Percentiles rank a stretch among this genome's conserved stretches.
Conservation (phyloP, 2,888 invertebrate genomes). For the Miltochrista miniata region DNA sequence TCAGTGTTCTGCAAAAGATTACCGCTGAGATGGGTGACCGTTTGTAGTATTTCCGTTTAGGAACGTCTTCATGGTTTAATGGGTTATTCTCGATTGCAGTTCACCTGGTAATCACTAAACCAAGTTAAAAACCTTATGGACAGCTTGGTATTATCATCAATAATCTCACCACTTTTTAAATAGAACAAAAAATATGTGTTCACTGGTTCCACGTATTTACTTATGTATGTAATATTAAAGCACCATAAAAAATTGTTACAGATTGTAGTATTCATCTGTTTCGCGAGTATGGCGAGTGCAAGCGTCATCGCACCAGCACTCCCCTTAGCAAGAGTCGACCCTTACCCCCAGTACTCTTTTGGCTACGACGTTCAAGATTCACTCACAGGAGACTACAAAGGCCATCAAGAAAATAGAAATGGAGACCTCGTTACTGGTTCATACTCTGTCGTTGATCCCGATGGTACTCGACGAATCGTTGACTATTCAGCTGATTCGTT, state of each 20-base stretch:
- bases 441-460: conserved; percentile 81
- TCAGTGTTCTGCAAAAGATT: too few relatives aligned
- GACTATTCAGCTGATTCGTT: conserved; percentile 82
- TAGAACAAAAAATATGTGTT: too few relatives aligned
- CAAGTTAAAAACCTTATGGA: too few relatives aligned
- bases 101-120: too few relatives aligned
- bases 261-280: conserved; percentile 80
- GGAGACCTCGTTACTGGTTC: conserved; percentile 84
- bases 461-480: conserved; percentile 82
- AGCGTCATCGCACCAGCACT: conserved; percentile 65
- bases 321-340: conserved; percentile 65
- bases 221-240: too few relatives aligned
- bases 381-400: conserved; percentile 84
- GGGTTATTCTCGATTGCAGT: too few relatives aligned
- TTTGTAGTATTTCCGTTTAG: too few relatives aligned
- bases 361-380: conserved; percentile 84
- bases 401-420: conserved; percentile 81
- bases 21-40: too few relatives aligned
- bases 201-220: too few relatives aligned
- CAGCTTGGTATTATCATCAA: too few relatives aligned
- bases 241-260: conserved; percentile 38
- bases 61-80: too few relatives aligned
- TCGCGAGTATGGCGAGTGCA: conserved; percentile 62
- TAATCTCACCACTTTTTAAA: too few relatives aligned
- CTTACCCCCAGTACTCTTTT: conserved; percentile 82